phyloP scores from a whole-genome alignment of 1,140 invertebrate genomes.

The Potamilus streckersoni region DNA sequence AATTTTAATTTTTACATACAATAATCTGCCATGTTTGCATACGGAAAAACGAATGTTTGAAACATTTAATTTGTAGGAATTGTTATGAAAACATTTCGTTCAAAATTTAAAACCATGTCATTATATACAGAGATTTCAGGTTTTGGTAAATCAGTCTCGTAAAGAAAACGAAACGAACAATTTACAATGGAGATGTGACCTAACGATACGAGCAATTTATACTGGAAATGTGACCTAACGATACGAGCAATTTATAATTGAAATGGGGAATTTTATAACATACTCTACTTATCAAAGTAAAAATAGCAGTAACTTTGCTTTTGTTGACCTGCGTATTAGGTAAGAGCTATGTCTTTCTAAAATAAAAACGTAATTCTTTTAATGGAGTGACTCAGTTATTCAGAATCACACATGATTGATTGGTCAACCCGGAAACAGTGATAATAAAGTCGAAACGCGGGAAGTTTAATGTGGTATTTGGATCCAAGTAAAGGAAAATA shows the following conservation, averaged over 20 bases:
- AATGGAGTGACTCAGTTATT: neutral
- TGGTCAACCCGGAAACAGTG: neutral
- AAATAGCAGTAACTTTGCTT: neutral
- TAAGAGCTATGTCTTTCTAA: neutral
- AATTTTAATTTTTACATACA: no score
- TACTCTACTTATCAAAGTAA: neutral
- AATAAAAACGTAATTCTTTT: neutral
- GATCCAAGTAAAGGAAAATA: no score
- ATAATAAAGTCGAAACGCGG: conserved; percentile 1
- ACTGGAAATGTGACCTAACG: neutral
- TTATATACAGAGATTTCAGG: no score
- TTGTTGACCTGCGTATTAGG: neutral
- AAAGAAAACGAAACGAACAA: no score
- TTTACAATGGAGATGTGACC: no score
- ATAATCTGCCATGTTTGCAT: no score
- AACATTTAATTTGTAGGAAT: no score
- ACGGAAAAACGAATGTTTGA: no score
- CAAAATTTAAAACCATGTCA: no score
- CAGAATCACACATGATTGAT: neutral
- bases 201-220: no score
- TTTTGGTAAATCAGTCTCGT: no score
- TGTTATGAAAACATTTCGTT: no score
- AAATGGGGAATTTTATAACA: neutral
- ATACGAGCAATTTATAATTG: neutral
- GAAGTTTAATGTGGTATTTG: neutral